Conservation (phyloP, 2,113 vertebrate genomes). For the Cyphomyrus discorhynchus region DNA sequence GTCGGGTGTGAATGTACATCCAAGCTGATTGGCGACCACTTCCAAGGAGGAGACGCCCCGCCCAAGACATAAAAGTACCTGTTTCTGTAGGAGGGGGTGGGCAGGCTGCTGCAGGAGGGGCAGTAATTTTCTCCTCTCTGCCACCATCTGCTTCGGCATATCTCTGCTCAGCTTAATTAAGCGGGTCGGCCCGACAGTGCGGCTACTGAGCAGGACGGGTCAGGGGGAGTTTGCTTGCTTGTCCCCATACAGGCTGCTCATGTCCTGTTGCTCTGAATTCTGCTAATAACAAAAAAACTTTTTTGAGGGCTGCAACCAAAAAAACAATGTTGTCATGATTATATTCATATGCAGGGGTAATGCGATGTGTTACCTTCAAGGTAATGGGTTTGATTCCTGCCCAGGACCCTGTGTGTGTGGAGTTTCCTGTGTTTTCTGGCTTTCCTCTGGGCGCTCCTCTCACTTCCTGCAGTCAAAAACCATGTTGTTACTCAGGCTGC, state of each 20-base stretch:
- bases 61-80: not conserved
- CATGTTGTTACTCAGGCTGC: not conserved
- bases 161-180: conserved; percentile 41
- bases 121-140: conserved; percentile 3
- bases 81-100: conserved; percentile 23
- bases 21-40: not conserved
- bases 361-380: not conserved
- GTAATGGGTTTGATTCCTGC: not conserved
- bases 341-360: not conserved
- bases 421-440: not conserved
- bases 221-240: not conserved
- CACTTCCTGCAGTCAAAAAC: not conserved
- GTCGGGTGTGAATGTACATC: not conserved
- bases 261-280: not conserved
- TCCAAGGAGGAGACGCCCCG: not conserved
- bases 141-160: conserved; percentile 46
- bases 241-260: not conserved
- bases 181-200: conserved; percentile 42
- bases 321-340: not conserved
- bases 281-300: not conserved
- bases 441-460: not conserved
- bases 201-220: not conserved
- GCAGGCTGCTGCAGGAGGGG: not conserved
- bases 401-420: not conserved
- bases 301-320: not conserved